phyloP scores from a whole-genome alignment of 2,888 invertebrate genomes.

The Conchocele bisecta region DNA sequence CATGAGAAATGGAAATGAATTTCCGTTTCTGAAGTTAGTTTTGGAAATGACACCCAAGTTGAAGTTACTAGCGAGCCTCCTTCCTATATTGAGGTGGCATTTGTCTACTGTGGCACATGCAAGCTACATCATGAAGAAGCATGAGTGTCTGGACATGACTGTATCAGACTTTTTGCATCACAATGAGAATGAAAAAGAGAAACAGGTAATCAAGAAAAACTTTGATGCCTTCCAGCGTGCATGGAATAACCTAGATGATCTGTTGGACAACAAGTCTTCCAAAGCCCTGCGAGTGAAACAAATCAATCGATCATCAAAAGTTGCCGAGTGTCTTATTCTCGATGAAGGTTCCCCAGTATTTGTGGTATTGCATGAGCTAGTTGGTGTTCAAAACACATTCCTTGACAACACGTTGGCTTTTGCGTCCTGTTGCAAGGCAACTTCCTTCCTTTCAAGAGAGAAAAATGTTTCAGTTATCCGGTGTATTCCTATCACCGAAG shows the following conservation, averaged over 20 bases:
- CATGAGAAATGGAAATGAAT: not conserved
- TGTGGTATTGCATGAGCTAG: slow-evolving; percentile 35
- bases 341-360: slow-evolving; percentile 30
- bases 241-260: slow-evolving; percentile 10
- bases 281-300: not conserved
- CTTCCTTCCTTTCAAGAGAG: slow-evolving; percentile 31
- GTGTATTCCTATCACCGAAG: slow-evolving; percentile 31
- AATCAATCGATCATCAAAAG: slow-evolving; percentile 25
- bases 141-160: slow-evolving; percentile 44
- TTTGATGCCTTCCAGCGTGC: slow-evolving; percentile 12
- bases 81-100: slow-evolving; percentile 58
- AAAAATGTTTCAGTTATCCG: slow-evolving; percentile 8
- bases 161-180: slow-evolving; percentile 32
- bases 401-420: slow-evolving; percentile 35
- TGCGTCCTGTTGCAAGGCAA: slow-evolving; percentile 10
- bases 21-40: slow-evolving; percentile 35
- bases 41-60: slow-evolving; percentile 19
- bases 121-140: slow-evolving; percentile 54
- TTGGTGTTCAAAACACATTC: slow-evolving; percentile 53
- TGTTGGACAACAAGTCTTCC: not conserved
- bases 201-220: not conserved
- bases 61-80: slow-evolving; percentile 35
- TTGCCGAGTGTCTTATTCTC: slow-evolving; percentile 49
- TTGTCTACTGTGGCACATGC: slow-evolving; percentile 35
- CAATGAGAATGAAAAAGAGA: not conserved